Evolutionary conservation across 1,140 invertebrate species (phyloP).

Genomic region (Drosophila oshimai): DNA sequence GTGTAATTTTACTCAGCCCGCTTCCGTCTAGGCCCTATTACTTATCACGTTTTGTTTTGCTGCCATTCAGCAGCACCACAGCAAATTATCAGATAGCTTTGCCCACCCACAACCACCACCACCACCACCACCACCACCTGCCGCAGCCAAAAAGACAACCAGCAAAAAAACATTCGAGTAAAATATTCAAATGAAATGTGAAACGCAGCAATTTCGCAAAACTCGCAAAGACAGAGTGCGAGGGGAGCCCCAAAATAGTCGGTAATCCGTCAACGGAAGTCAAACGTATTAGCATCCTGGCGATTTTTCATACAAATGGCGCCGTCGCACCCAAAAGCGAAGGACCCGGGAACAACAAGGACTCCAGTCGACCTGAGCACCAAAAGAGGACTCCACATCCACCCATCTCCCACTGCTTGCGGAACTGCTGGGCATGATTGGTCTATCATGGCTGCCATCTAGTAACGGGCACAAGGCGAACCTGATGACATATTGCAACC

Average conservation of each 20-base stretch:
- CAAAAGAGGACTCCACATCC: not conserved
- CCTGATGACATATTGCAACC: slow-evolving; percentile 82
- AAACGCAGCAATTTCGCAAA: slow-evolving; percentile 70
- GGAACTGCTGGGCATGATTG: slow-evolving; percentile 64
- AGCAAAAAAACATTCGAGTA: slow-evolving; percentile 51
- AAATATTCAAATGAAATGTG: slow-evolving; percentile 79
- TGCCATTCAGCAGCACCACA: slow-evolving; percentile 40
- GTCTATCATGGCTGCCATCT: slow-evolving; percentile 74
- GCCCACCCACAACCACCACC: slow-evolving; percentile 1
- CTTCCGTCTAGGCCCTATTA: slow-evolving; percentile 46
- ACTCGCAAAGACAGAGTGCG: slow-evolving; percentile 1
- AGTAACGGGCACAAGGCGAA: slow-evolving; percentile 55
- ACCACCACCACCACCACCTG: slow-evolving; percentile 13
- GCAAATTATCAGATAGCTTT: slow-evolving; percentile 76
- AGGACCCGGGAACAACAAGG: slow-evolving; percentile 17
- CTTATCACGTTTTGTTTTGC: slow-evolving; percentile 68
- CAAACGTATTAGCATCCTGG: slow-evolving; percentile 82
- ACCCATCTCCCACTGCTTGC: not conserved
- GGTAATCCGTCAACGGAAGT: slow-evolving; percentile 82
- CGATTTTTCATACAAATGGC: slow-evolving; percentile 82
- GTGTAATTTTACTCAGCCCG: slow-evolving; percentile 3
- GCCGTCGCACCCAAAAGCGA: slow-evolving; percentile 39
- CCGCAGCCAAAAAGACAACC: slow-evolving; percentile 32
- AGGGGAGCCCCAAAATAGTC: slow-evolving; percentile 59
- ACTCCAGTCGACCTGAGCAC: slow-evolving; percentile 13